Base-by-base conservation (phyloP, 2,797 vertebrate species). In the Lates japonicus region DNA sequence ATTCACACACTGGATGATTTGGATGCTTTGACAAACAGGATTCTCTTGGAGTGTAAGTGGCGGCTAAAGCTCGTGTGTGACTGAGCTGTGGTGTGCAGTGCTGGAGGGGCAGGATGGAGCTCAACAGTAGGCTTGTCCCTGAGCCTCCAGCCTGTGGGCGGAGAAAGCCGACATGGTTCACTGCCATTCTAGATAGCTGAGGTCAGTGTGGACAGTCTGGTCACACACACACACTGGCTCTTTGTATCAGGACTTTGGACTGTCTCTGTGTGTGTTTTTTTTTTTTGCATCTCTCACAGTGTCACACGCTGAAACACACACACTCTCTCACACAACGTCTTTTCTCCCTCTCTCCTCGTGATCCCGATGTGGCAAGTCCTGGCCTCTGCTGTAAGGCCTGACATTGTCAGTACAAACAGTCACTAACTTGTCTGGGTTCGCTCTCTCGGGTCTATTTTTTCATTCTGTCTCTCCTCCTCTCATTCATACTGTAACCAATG, bases 201-300 rank as follows among this genome's bases (percentile, higher is more conserved):
- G 91, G 91, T 87, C 84, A 82, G 80, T 70, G 90, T 91, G 90
- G 92, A 91, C 90, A 92, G 84, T 86, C 85, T 62, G 74, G 70
- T 66, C 82, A n/a, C n/a, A n/a, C 78, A 68, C 68, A 91, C 87
- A 95, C 94, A 95, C 89, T 95, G 88, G 82, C 78, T 81, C 93
- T 95, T 95, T 96, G 94, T 96, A 73, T 88, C 48, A 7, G 51
- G 57, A 33, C 52, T 78, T 92, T 90, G 87, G 88, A 88, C 73
- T 69, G 4, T 55, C 57, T 84, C 51, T 84, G 10, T 81, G 33
- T 79, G 17, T 81, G 7, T 52, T 5, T 58, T 68, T 74, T 69
- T 54, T 59, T 54, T 59, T 49, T 57, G 11, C 74, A 39, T 73
- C 81, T 70, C 64, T 80, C 80, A 88, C 82, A 88, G 68, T 85